phyloP scores from a whole-genome alignment of 2,797 vertebrate species.

The Enteromius radiatus region DNA sequence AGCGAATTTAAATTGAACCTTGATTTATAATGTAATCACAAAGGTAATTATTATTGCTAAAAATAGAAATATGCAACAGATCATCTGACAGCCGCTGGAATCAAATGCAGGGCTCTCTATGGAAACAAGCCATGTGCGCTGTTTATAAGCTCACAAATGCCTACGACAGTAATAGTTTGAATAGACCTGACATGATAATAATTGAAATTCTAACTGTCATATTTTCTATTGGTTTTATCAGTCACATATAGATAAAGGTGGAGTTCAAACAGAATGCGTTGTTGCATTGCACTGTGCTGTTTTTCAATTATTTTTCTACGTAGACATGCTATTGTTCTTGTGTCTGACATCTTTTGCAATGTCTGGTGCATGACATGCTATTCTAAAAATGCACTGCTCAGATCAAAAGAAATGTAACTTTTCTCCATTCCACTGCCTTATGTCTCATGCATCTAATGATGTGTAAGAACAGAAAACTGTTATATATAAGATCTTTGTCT shows the following conservation, averaged over 20 bases:
- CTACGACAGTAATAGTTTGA: conserved; percentile 38
- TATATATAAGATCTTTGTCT: background rate
- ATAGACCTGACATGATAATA: conserved; percentile 11
- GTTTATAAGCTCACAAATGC: conserved; percentile 39
- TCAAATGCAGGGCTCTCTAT: conserved; percentile 61
- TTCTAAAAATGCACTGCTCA: background rate
- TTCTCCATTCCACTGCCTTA: background rate
- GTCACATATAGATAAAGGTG: background rate
- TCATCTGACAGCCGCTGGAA: conserved; percentile 72
- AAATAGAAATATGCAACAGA: conserved; percentile 69
- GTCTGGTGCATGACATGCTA: background rate
- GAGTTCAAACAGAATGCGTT: background rate
- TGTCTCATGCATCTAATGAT: background rate
- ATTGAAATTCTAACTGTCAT: conserved; percentile 2
- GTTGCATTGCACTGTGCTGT: background rate
- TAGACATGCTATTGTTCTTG: background rate
- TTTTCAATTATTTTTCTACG: background rate
- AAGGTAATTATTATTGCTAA: conserved; percentile 75
- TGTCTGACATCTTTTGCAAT: background rate
- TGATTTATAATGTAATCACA: conserved; percentile 74
- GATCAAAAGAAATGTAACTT: background rate
- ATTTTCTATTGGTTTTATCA: background rate
- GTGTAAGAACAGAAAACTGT: conserved; percentile 25
- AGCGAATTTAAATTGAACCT: conserved; percentile 72
- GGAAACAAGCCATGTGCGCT: conserved; percentile 49